Evolutionary conservation across 1,140 invertebrate species (phyloP), one percentile per base, ranked within the genome.

Genomic region (Drosophila sechellia): DNA sequence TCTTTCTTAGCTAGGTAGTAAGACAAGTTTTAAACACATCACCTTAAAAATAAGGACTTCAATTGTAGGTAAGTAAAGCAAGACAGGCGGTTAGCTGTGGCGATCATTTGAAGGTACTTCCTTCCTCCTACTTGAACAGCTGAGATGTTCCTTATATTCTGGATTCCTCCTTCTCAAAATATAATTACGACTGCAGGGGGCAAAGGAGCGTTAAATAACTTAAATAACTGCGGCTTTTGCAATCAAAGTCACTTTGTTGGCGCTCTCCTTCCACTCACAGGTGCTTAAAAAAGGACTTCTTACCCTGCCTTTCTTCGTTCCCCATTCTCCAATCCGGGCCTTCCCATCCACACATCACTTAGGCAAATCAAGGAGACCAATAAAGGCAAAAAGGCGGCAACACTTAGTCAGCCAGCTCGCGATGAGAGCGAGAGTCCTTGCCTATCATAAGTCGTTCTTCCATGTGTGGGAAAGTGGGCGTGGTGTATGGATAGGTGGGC

Each of bases 291-390:
- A 8, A 31, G 27, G 27, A 49, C 27, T 15, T 10, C 48, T 34
- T 42, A 8, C 10, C 22, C 13, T 0, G 46, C 10, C 22, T 17
- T 49, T 48, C 13, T 13, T 0, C 6, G 31, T 17, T 10, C n/a
- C 37, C 5, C 34, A n/a, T 48, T 49, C 12, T 45, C 37, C 8
- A 12, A 12, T 13, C 37, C 37, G 37, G 11, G 3, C 27, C 11
- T 5, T 27, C 5, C 53, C 46, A 39, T 48, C 40, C 37, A 25
- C 49, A 57, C 49, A 85, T 70, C 81, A 85, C 81, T 85, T 85
- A 80, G 73, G 74, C 77, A 87, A 87, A 86, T 86, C 83, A 87
- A 87, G 79, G 55, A 69, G 65, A 81, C 83, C 83, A 87, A 86
- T 83, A 87, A 79, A 85, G 77, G 49, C 58, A 76, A 75, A 79